Conservation (phyloP, 2,113 vertebrate genomes). For the Tretioscincus oriximinensis region DNA sequence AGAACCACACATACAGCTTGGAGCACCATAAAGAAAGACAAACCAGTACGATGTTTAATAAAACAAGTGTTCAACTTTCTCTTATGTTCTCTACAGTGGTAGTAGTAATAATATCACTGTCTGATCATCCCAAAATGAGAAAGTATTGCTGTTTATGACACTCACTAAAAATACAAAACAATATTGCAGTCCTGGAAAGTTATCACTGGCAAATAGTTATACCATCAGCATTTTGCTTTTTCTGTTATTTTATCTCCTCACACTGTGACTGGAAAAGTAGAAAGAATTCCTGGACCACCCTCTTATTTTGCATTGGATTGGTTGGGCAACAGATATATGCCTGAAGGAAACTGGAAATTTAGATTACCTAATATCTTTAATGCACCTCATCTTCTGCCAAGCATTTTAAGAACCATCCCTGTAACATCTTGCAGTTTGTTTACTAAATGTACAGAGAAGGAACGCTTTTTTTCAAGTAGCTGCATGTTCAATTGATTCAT, state of each 20-base stretch:
- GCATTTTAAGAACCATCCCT: neutral
- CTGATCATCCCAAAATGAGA: neutral
- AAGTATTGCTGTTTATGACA: neutral
- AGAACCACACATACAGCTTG: neutral
- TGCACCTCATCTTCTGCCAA: neutral
- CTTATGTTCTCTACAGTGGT: no score
- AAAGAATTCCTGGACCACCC: neutral
- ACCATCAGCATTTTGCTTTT: neutral
- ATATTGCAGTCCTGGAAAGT: neutral
- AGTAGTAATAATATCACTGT: no score
- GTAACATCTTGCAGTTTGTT: constrained; percentile 8
- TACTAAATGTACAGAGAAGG: neutral
- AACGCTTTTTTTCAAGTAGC: neutral
- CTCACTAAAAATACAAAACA: neutral
- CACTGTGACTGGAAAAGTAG: neutral
- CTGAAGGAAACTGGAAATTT: neutral
- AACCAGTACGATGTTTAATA: neutral
- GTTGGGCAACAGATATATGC: neutral
- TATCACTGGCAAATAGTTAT: neutral
- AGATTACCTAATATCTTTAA: neutral
- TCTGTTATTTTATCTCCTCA: neutral
- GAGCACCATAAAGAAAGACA: neutral
- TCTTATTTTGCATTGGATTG: neutral
- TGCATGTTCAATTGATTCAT: constrained; percentile 3
- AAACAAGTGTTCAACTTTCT: neutral